Conservation (phyloP, 2,113 vertebrate species). For the Sphyrna mokarran region DNA sequence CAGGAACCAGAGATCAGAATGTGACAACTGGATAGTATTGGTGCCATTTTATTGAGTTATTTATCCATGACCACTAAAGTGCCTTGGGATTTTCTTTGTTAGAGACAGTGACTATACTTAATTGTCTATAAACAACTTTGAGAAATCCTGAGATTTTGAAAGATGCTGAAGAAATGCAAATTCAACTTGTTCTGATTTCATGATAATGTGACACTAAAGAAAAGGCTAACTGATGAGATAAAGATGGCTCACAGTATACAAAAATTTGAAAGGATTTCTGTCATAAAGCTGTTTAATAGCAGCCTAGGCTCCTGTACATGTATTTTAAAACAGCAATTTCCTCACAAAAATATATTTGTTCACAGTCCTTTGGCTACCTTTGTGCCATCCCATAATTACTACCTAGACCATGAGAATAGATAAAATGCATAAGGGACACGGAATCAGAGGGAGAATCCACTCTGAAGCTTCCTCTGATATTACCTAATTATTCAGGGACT, state of each 20-base stretch:
- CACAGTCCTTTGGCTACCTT: neutral
- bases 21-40: no score
- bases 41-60: no score
- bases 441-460: neutral
- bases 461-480: neutral
- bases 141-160: no score
- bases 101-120: no score
- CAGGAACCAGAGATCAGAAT: neutral
- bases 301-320: neutral
- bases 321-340: neutral
- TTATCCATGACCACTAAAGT: no score
- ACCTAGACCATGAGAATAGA: neutral
- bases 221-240: neutral
- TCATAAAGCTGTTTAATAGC: neutral
- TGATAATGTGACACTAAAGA: neutral
- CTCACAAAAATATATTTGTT: neutral
- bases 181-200: neutral
- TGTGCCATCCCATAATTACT: neutral
- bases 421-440: neutral
- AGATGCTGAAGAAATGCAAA: no score
- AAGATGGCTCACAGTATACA: neutral
- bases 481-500: neutral
- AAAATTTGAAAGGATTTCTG: neutral
- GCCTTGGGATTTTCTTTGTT: no score
- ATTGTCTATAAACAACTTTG: no score